Evolutionary conservation across 2,113 vertebrate genomes (phyloP), one percentile per base, ranked within the genome.

Genomic region (Eleginops maclovinus): DNA sequence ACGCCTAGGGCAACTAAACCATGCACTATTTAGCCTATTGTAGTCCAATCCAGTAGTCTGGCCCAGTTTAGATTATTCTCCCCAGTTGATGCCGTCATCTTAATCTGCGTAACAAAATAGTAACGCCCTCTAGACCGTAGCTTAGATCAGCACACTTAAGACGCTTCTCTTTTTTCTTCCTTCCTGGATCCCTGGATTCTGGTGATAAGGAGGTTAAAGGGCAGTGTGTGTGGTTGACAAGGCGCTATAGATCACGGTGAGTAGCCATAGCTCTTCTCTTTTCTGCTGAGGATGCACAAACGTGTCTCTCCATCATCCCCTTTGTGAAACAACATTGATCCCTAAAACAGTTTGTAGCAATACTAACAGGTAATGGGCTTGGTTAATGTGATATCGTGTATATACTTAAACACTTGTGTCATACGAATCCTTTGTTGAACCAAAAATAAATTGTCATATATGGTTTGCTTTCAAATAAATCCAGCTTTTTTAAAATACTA

Each of bases 151-250:
- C 70, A 81, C 40, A 81, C 82, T 60, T 73, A 49, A 54, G 55
- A 17, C 26, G 7, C 62, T 46, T 54, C 54, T 58, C 51, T 41
- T 43, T 40, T n/a, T 36, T 62, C 77, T 82, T 87, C 80, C 78
- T 87, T 88, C 85, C 89, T 79, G 65, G n/a, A 65, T 59, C 73
- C 53, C 65, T 90, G 91, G 36, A 61, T 59, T 78, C 47, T 72
- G 21, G 51, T 28, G 91, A 91, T 88, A 90, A 90, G 73, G 80
- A 79, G 85, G 87, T 81, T 56, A 82, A 67, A 85, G 72, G 70
- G 72, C 21, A 13, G 12, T 5, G 53, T 53, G 53, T 53, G 66
- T 53, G 56, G 74, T 59, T 68, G 83, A 69, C 77, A 75, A 21
- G 46, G 62, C 64, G 67, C 72, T 40, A 82, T 74, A 82, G 76